These are phyloP conservation scores for Epinotia nisella DNA, from an alignment of 2,888 invertebrate species.

Conservation along the genomic window DNA sequence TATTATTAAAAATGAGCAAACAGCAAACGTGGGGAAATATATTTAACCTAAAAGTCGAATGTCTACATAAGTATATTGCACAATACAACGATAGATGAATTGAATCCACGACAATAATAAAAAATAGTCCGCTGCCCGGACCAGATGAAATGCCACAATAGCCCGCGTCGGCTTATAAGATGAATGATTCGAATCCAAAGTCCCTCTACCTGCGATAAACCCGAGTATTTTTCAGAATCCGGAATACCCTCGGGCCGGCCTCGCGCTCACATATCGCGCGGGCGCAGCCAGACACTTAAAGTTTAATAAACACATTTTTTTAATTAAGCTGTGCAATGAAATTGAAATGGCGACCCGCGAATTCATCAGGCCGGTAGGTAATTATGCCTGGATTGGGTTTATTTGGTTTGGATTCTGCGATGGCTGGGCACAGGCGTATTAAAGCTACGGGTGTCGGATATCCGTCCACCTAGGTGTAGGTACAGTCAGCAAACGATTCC, in stretches of 20 bases:
- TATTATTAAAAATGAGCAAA: too few relatives aligned
- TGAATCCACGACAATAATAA: slow-evolving; percentile 48
- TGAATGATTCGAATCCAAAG: slow-evolving; percentile 79
- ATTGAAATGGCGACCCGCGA: slow-evolving; percentile 66
- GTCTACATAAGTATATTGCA: background rate
- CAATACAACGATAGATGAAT: background rate
- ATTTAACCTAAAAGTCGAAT: background rate
- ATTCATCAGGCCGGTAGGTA: slow-evolving; percentile 79
- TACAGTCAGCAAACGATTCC: slow-evolving; percentile 59
- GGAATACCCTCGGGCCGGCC: slow-evolving; percentile 30
- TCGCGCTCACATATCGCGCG: slow-evolving; percentile 29
- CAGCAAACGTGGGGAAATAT: background rate
- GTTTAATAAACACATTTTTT: slow-evolving; percentile 62
- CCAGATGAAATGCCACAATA: slow-evolving; percentile 71
- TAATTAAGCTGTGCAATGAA: slow-evolving; percentile 69
- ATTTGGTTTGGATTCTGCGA: slow-evolving; percentile 79
- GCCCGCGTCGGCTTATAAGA: slow-evolving; percentile 82
- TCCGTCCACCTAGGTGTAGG: slow-evolving; percentile 72
- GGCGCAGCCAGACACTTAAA: slow-evolving; percentile 50
- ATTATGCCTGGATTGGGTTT: slow-evolving; percentile 76
- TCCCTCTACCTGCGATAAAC: slow-evolving; percentile 71
- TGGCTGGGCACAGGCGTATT: slow-evolving; percentile 67
- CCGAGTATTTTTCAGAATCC: slow-evolving; percentile 50
- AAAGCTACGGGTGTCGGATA: slow-evolving; percentile 78
- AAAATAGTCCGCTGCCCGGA: slow-evolving; percentile 55